Conservation (phyloP, 1,140 invertebrate species). For the Microplitis mediator region DNA sequence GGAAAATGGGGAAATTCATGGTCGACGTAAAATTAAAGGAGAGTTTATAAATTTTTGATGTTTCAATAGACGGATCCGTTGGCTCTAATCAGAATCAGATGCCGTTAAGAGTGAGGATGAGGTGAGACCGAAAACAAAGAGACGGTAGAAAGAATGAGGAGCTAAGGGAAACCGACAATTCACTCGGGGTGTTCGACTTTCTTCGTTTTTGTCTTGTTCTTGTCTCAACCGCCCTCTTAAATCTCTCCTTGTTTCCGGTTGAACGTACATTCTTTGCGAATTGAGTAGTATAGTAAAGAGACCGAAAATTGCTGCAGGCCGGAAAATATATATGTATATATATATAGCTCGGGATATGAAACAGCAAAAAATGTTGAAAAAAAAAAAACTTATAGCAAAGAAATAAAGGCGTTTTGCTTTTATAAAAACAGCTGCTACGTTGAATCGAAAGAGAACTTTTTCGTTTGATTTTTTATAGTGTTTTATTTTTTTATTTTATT, state of each 20-base stretch:
- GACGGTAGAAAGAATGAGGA: neutral
- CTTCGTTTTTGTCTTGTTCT: too few species aligned
- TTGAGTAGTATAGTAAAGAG: neutral
- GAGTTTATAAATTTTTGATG: neutral
- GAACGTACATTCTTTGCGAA: conserved; percentile 24
- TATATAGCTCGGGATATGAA: neutral
- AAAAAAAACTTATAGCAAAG: neutral
- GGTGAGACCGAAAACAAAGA: too few species aligned
- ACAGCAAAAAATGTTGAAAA: neutral
- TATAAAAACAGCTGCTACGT: conserved; percentile 5
- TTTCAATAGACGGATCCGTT: neutral
- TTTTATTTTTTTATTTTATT: conserved; percentile 2
- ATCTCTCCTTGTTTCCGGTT: conserved; percentile 30
- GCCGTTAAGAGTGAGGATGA: neutral
- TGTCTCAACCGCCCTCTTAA: neutral
- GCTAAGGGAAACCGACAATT: conserved; percentile 14
- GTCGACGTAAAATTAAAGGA: neutral
- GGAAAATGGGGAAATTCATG: too few species aligned
- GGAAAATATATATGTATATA: neutral
- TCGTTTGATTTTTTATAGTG: conserved; percentile 13
- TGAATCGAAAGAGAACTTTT: neutral
- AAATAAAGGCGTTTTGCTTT: conserved; percentile 18
- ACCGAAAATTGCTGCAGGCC: neutral
- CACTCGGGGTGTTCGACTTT: neutral
- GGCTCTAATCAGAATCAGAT: conserved; percentile 12